Evolutionary conservation across 1,140 invertebrate genomes (phyloP).

Genomic region (Drosophila kanapiae): DNA sequence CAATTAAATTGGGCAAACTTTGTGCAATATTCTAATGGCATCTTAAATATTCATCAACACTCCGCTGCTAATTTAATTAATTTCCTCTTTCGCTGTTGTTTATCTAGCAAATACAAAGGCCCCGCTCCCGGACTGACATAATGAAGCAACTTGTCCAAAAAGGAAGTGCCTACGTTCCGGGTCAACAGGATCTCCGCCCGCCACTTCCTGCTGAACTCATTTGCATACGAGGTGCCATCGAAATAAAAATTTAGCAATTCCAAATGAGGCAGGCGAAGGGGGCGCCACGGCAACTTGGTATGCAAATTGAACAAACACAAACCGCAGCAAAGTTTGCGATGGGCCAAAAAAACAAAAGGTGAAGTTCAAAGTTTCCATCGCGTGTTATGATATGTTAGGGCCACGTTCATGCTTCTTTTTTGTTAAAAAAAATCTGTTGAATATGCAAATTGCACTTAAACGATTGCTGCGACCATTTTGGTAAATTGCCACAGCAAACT

Average conservation of each 20-base stretch:
- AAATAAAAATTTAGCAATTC: conserved; percentile 58
- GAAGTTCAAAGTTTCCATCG: conserved; percentile 46
- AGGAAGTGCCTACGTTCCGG: conserved; percentile 54
- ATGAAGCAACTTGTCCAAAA: conserved; percentile 64
- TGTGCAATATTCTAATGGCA: conserved; percentile 28
- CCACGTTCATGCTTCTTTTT: background rate
- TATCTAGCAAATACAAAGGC: conserved; percentile 41
- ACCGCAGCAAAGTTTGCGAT: conserved; percentile 42
- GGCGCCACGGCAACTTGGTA: conserved; percentile 25
- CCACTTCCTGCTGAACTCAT: conserved; percentile 34
- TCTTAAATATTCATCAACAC: conserved; percentile 41
- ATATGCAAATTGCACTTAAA: conserved; percentile 66
- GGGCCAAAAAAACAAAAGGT: conserved; percentile 51
- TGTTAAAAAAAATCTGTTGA: conserved; percentile 40
- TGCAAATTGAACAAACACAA: conserved; percentile 64
- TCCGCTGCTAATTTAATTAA: conserved; percentile 59
- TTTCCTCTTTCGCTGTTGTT: conserved; percentile 47
- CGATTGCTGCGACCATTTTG: conserved; percentile 50
- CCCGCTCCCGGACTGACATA: conserved; percentile 37
- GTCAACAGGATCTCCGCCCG: conserved; percentile 46
- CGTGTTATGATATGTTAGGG: conserved; percentile 38
- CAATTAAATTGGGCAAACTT: conserved; percentile 30
- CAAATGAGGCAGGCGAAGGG: conserved; percentile 18
- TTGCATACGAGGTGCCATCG: conserved; percentile 76
- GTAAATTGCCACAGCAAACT: conserved; percentile 37